phyloP scores from a whole-genome alignment of 1,140 invertebrate genomes.

The Calliphora vicina region DNA sequence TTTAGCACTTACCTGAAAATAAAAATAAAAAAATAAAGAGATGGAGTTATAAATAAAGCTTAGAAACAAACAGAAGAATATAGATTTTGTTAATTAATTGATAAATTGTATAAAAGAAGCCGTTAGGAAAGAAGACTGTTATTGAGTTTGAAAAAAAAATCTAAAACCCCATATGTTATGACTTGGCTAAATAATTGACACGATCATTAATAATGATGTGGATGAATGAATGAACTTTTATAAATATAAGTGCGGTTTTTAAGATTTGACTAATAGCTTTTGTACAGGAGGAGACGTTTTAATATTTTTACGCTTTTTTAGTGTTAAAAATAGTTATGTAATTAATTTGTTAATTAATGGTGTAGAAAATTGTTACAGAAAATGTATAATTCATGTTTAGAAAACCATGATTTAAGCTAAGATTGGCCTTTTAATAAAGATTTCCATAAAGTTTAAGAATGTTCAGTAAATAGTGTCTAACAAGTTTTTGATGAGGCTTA shows the following conservation, averaged over 20 bases:
- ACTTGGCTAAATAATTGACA: not conserved
- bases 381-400: no score
- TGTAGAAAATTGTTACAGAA: no score
- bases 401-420: no score
- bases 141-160: no score
- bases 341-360: no score
- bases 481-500: no score
- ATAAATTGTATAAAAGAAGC: not conserved
- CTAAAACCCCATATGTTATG: not conserved
- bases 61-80: not conserved
- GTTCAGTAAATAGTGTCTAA: no score
- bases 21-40: not conserved
- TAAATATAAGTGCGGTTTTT: no score
- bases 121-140: not conserved
- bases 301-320: not conserved
- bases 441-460: no score
- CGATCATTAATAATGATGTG: not conserved
- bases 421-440: no score
- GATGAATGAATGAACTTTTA: not conserved
- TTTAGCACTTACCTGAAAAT: conserved; percentile 27
- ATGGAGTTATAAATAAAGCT: not conserved
- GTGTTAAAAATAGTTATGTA: not conserved
- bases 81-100: not conserved
- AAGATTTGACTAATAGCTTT: not conserved
- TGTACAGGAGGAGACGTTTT: no score